Base-by-base conservation (phyloP, 2,888 invertebrate genomes). In the Ernsta delagoae region DNA sequence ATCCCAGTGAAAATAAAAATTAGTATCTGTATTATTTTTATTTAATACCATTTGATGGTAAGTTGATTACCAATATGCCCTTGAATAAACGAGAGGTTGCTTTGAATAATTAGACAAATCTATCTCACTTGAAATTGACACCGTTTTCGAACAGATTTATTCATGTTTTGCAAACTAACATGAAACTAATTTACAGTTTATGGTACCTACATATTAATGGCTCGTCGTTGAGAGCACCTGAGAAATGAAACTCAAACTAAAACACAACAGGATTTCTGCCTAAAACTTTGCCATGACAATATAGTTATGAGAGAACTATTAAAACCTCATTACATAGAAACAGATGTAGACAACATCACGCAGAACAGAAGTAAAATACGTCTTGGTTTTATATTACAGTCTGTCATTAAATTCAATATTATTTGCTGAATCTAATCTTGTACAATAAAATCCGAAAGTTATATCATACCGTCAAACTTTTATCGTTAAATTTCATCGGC, bases 401-500 rank as follows among this genome's bases (percentile, higher is more conserved):
- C 31, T 3, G 31, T 31, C 2, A 31, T 31, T 31, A 31, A 31
- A 31, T 31, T 31, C 31, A 31, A 31, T 4, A 4, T 50, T 50
- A 50, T 50, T 50, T 16, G 50, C 50, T n/a, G 16, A 50, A 7
- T 50, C 16, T 50, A 16, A 50, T 50, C 12, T 16, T 50, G 16
- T 16, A 50, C 16, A 50, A 50, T 50, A 50, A 50, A 50, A 50
- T 50, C 7, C 12, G 50, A n/a, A 50, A 50, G 16, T 50, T 50
- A 8, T 6, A 16, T 50, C 12, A 16, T 16, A 6, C 8, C 6
- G 16, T 50, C n/a, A 50, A 50, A 50, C 16, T 16, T 50, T 50
- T 50, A 50, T 50, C 16, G 16, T 50, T 16, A 50, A 16, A 50
- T 50, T 50, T 50, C 6, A 7, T 16, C 50, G 50, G 50, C 12